Evolutionary conservation across 2,797 vertebrate species (phyloP).

Genomic region (Clarias fuscus): DNA sequence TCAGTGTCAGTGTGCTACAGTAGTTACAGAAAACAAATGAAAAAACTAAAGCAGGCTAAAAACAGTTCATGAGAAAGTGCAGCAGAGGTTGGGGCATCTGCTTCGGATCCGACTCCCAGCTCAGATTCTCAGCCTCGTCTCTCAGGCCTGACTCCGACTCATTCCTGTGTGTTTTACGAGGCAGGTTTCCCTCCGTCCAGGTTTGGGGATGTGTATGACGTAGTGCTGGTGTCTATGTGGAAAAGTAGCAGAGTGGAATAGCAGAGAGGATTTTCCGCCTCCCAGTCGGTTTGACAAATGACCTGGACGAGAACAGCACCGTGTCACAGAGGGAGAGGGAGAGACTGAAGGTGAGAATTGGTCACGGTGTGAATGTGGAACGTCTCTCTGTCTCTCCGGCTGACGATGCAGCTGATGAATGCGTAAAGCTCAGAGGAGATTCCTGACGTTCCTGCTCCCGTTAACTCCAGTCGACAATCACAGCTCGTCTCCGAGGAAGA

Average conservation of each 20-base stretch:
- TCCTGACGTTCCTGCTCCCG: slow-evolving; percentile 30
- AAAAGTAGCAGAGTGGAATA: slow-evolving; percentile 52
- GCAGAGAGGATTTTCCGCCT: slow-evolving; percentile 53
- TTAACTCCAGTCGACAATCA: slow-evolving; percentile 34
- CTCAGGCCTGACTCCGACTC: slow-evolving; percentile 44
- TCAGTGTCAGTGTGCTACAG: no score
- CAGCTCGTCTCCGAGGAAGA: slow-evolving; percentile 2
- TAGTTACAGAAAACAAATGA: not conserved
- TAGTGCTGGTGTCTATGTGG: slow-evolving; percentile 39
- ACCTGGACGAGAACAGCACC: slow-evolving; percentile 42
- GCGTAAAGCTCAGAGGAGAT: slow-evolving; percentile 21
- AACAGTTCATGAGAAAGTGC: not conserved
- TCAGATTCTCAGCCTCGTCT: slow-evolving; percentile 25
- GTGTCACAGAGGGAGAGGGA: slow-evolving; percentile 27
- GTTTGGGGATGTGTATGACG: slow-evolving; percentile 32
- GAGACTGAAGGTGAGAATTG: slow-evolving; percentile 25
- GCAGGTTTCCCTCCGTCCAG: slow-evolving; percentile 26
- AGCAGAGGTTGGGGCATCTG: not conserved
- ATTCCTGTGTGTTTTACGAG: slow-evolving; percentile 47
- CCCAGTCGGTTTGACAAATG: slow-evolving; percentile 49
- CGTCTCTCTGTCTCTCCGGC: slow-evolving; percentile 46
- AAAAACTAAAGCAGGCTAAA: not conserved
- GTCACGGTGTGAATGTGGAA: slow-evolving; percentile 49
- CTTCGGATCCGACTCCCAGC: not conserved
- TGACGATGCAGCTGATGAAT: slow-evolving; percentile 47